Conservation (phyloP, 2,797 vertebrate species). For the Galago senegalensis region DNA sequence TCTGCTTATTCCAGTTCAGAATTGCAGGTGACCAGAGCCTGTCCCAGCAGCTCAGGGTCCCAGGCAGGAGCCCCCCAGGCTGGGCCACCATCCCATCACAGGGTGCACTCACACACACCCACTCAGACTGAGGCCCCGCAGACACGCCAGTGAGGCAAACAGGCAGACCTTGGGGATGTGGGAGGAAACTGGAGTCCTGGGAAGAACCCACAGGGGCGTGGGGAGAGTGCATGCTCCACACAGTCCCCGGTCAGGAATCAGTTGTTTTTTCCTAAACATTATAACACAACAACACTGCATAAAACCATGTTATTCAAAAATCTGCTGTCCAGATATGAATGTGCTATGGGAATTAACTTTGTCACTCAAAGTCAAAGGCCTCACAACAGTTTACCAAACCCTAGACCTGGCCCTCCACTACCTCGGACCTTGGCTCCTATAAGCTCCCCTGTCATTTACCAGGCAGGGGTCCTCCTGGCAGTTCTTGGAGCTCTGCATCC, state of each 20-base stretch:
- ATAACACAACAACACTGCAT: not conserved
- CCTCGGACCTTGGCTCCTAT: not conserved
- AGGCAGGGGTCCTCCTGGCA: not conserved
- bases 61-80: not conserved
- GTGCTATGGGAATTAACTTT: conserved; percentile 66
- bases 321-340: not conserved
- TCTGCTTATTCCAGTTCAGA: not conserved
- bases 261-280: not conserved
- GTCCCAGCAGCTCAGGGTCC: not conserved
- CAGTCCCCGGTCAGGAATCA: not conserved
- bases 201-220: not conserved
- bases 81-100: not conserved
- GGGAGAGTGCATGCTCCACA: not conserved
- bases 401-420: not conserved
- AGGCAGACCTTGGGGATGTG: not conserved
- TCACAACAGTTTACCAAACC: not conserved
- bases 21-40: not conserved
- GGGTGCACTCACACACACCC: not conserved
- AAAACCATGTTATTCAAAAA: not conserved
- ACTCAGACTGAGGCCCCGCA: not conserved
- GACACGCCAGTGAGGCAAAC: not conserved
- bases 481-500: not conserved
- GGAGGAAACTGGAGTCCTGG: not conserved
- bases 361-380: conserved; percentile 68
- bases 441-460: not conserved